Conservation (phyloP, 2,113 vertebrate genomes). For the Poicephalus meyeri region DNA sequence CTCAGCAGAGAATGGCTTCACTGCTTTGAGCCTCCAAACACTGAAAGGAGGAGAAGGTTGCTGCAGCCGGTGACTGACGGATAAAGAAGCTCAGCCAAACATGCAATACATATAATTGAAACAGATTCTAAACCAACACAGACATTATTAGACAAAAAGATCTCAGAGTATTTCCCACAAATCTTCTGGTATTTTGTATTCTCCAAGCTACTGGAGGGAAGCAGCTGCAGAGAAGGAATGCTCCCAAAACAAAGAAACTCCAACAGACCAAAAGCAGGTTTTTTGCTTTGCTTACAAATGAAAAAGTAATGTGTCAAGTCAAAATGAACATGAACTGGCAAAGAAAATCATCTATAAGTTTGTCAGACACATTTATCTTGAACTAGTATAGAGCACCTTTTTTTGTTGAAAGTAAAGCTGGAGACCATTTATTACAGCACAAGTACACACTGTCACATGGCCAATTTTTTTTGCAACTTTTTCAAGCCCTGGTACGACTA, state of each 20-base stretch:
- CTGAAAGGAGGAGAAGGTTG: neutral
- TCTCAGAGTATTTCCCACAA: constrained; percentile 47
- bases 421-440: neutral
- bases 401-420: constrained; percentile 2
- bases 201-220: constrained; percentile 39
- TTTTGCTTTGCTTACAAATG: constrained; percentile 5
- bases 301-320: neutral
- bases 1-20: neutral
- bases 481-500: neutral
- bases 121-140: constrained; percentile 9
- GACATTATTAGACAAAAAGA: constrained; percentile 29
- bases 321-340: neutral
- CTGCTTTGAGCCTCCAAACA: neutral
- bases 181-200: constrained; percentile 39
- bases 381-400: neutral
- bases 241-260: constrained; percentile 51
- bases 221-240: constrained; percentile 63
- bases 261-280: neutral
- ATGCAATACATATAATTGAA: constrained; percentile 11
- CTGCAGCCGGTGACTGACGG: neutral
- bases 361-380: neutral
- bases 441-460: neutral
- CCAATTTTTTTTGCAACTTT: neutral
- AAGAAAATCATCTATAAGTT: neutral
- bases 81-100: constrained; percentile 51